Evolutionary conservation across 2,797 vertebrate species (phyloP), one percentile per base, ranked within the genome.

Genomic region (Cyclura pinguis): DNA sequence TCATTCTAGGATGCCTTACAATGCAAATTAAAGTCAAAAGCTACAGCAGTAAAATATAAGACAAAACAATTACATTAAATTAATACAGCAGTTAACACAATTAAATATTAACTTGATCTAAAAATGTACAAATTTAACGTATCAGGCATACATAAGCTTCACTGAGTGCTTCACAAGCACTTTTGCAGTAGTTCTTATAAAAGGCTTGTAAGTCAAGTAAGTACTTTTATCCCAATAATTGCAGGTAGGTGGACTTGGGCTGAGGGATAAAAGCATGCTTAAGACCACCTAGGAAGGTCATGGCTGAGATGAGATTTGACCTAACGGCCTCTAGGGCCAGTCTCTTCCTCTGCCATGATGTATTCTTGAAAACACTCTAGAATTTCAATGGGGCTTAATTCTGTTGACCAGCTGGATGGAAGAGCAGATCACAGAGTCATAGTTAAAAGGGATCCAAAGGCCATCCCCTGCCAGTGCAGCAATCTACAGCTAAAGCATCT

Each of bases 11-110:
- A 57, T 32, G 4, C 27, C 42, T 86, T 86, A 86, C 55, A 32
- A 86, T 77, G 16, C 24, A 62, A 77, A 77, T 77, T 77, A 84
- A 89, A 89, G 67, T 52, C 20, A 81, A 52, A 84, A 89, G 9
- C 62, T 64, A 84, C 47, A 16, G 32, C 72, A 76, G 14, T 64
- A 74, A 81, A 82, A 22, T 72, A 35, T 80, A 35, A 38, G 35
- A 88, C 72, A 83, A 59, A 62, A 69, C 42, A 74, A 76, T 64
- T 16, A 32, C 77, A 62, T 59, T 76, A 55, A 76, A 59, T 59
- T n/a, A 59, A 55, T 77, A 86, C 59, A 86, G 35, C 72, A 42
- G 29, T 47, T 18, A 73, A n/a, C 52, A 86, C 52, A 57, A 38
- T 57, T 69, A 59, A 76, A 76, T 24, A 24, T 59, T 32, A 74